Conservation (phyloP, 2,113 vertebrate genomes). For the Gorsachius goisagi region DNA sequence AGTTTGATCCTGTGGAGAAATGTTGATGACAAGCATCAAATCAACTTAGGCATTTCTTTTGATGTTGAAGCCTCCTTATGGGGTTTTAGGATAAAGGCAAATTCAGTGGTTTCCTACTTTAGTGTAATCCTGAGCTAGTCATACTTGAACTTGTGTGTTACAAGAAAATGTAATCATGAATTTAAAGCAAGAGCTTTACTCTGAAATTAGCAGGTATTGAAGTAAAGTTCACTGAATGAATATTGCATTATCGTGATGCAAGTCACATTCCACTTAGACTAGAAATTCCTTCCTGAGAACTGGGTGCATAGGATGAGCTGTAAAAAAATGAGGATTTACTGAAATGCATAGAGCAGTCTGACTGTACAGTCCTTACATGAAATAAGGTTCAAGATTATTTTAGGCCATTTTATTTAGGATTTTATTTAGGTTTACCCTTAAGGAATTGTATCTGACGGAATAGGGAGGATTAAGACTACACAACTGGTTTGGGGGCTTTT, state of each 20-base stretch:
- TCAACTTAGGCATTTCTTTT: slow-evolving; percentile 67
- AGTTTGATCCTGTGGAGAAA: slow-evolving; percentile 53
- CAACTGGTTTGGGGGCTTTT: background rate
- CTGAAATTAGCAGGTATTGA: background rate
- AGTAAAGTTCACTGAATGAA: background rate
- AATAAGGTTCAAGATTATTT: background rate
- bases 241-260: background rate
- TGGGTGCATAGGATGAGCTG: background rate
- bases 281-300: background rate
- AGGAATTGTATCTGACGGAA: background rate
- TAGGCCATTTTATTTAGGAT: no score
- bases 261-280: background rate
- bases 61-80: slow-evolving; percentile 64
- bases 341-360: background rate
- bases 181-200: slow-evolving; percentile 17
- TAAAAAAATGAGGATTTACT: background rate
- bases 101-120: slow-evolving; percentile 50
- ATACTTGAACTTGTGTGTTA: slow-evolving; percentile 34
- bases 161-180: slow-evolving; percentile 37
- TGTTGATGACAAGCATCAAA: slow-evolving; percentile 62
- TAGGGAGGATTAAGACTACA: background rate
- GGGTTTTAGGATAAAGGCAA: slow-evolving; percentile 62
- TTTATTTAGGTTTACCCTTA: background rate
- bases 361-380: background rate
- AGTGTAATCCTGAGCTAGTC: slow-evolving; percentile 48